phyloP scores from a whole-genome alignment of 2,113 vertebrate species.

The Eudorcas thomsonii region DNA sequence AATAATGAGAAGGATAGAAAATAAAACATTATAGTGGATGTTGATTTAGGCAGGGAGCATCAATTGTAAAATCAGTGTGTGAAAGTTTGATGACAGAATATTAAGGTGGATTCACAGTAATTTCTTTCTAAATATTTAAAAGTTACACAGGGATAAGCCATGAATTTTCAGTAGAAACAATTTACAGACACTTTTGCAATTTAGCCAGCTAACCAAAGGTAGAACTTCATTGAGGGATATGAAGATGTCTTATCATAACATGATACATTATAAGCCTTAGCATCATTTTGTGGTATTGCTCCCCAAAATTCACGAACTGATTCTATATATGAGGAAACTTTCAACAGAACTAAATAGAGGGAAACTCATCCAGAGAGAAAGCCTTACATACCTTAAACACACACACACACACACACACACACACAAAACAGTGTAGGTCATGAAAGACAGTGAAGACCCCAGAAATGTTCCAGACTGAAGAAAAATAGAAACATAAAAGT shows the following conservation, averaged over 20 bases:
- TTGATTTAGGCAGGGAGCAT: background rate
- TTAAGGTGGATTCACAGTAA: background rate
- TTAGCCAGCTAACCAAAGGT: background rate
- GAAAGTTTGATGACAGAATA: background rate
- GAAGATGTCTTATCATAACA: background rate
- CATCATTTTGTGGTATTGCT: background rate
- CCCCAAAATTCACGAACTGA: background rate
- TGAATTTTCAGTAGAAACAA: background rate
- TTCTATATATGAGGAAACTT: background rate
- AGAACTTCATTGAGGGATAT: fast-evolving
- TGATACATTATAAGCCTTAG: background rate
- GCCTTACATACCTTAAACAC: background rate
- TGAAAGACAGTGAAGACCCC: background rate
- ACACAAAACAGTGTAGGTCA: too few species aligned
- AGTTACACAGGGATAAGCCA: background rate
- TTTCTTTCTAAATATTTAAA: background rate
- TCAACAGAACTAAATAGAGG: background rate
- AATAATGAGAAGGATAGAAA: background rate
- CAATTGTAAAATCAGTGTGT: background rate
- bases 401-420: too few species aligned
- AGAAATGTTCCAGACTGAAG: background rate
- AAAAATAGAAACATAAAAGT: background rate
- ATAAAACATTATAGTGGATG: background rate
- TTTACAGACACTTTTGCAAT: background rate
- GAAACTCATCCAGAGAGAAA: background rate